Conservation (phyloP, 2,113 vertebrate species). For the Heptranchias perlo region DNA sequence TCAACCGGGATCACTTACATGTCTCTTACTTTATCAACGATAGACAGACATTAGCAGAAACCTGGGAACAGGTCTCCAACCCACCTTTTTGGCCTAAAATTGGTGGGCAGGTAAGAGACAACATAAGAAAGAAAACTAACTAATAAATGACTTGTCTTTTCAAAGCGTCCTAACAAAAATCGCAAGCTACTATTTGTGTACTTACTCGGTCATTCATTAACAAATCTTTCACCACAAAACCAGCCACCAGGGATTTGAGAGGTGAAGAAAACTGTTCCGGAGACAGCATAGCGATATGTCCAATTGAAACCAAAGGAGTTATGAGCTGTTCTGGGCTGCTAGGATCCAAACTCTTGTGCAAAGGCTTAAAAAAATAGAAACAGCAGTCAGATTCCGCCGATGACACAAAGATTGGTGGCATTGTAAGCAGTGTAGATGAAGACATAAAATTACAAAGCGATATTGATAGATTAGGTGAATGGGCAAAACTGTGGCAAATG, state of each 20-base stretch:
- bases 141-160: too few species aligned
- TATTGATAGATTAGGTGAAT: too few species aligned
- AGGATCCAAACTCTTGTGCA: slow-evolving; percentile 90
- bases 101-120: background rate
- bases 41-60: background rate
- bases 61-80: background rate
- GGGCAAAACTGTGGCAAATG: too few species aligned
- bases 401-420: too few species aligned
- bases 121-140: background rate
- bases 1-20: background rate
- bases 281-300: slow-evolving; percentile 89
- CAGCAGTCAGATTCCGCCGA: slow-evolving; percentile 40
- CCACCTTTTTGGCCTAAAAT: background rate
- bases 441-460: too few species aligned
- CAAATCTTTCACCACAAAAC: slow-evolving; percentile 95
- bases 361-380: slow-evolving; percentile 63
- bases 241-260: slow-evolving; percentile 91
- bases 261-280: slow-evolving; percentile 93
- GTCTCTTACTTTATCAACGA: background rate
- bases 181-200: slow-evolving; percentile 2
- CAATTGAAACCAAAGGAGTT: slow-evolving; percentile 86
- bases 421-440: too few species aligned
- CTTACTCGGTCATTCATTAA: slow-evolving; percentile 93
- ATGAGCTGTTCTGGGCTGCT: slow-evolving; percentile 93
- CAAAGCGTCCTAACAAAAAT: background rate